Percentiles rank a stretch among this genome's conserved stretches.
Conservation (phyloP, 2,797 vertebrate species). For the Esox masquinongy region DNA sequence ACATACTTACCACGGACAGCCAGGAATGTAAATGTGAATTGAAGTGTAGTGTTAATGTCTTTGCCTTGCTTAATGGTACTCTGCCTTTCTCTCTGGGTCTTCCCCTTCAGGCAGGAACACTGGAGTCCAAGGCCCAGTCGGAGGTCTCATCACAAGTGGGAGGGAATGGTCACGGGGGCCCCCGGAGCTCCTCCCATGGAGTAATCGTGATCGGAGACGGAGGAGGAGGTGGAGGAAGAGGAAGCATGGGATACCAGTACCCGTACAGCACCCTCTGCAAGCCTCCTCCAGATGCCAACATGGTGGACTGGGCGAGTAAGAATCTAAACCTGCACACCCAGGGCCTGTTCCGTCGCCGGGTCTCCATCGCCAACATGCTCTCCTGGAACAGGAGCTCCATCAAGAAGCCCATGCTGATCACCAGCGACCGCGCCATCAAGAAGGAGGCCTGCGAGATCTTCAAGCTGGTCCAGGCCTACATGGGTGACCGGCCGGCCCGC, state of each 20-base stretch:
- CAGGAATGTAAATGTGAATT: not conserved
- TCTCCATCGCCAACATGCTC: conserved; percentile 81
- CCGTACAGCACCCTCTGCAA: conserved; percentile 72
- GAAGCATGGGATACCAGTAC: conserved; percentile 60
- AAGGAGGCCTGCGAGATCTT: conserved; percentile 83
- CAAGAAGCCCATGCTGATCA: conserved; percentile 82
- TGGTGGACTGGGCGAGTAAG: conserved; percentile 81
- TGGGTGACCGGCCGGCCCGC: conserved; percentile 77
- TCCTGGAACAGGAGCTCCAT: conserved; percentile 80
- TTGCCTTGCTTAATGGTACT: not conserved
- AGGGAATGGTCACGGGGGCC: not conserved
- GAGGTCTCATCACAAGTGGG: conserved; percentile 46
- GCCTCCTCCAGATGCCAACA: conserved; percentile 74
- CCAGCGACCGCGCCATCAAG: conserved; percentile 73
- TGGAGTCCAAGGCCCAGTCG: conserved; percentile 62
- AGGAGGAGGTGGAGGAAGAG: not conserved
- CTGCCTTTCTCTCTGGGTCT: not conserved
- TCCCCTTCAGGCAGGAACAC: conserved; percentile 62
- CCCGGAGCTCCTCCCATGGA: conserved; percentile 44
- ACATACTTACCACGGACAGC: not conserved
- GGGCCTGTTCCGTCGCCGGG: conserved; percentile 77
- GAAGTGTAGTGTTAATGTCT: not conserved
- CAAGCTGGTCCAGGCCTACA: conserved; percentile 82
- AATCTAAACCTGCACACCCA: conserved; percentile 82
- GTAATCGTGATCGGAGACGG: conserved; percentile 19